These are phyloP conservation scores for Protobothrops mucrosquamatus DNA, from an alignment of 2,113 vertebrate species.

Conservation along the genomic window DNA sequence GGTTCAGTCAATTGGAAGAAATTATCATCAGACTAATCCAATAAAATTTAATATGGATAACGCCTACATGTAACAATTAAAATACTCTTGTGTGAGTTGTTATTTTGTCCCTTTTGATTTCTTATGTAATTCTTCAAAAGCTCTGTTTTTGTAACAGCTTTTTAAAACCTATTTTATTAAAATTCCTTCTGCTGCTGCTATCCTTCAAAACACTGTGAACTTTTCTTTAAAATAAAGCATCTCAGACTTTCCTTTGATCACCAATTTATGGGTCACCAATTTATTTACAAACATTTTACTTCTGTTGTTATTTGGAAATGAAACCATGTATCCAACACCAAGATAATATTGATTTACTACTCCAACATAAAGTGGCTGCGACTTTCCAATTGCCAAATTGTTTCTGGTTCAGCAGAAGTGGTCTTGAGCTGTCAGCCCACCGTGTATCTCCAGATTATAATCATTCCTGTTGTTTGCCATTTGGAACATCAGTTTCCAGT, in stretches of 20 bases:
- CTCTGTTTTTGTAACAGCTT: not conserved
- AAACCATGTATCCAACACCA: not conserved
- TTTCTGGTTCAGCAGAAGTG: not conserved
- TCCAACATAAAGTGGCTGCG: not conserved
- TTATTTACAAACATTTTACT: not conserved
- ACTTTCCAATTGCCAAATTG: conserved; percentile 1
- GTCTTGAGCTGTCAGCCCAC: not conserved
- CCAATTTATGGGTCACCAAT: not conserved
- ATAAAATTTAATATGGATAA: not conserved
- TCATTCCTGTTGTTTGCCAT: not conserved
- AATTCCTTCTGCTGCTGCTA: not conserved
- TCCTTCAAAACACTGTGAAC: not conserved
- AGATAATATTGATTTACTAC: not conserved
- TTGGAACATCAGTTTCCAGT: not conserved
- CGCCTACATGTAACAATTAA: not conserved
- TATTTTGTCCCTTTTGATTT: not conserved
- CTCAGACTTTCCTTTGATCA: not conserved
- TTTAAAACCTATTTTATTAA: not conserved
- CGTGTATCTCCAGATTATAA: not conserved
- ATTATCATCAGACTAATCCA: not conserved
- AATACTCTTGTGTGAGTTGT: not conserved
- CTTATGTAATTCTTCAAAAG: not conserved
- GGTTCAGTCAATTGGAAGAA: not conserved
- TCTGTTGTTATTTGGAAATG: not conserved
- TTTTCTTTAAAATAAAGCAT: not conserved